Percentiles rank a stretch among this genome's conserved stretches.
These are phyloP conservation scores for Dipus sagitta DNA, from an alignment of 2,797 vertebrate species.

Conservation along the genomic window DNA sequence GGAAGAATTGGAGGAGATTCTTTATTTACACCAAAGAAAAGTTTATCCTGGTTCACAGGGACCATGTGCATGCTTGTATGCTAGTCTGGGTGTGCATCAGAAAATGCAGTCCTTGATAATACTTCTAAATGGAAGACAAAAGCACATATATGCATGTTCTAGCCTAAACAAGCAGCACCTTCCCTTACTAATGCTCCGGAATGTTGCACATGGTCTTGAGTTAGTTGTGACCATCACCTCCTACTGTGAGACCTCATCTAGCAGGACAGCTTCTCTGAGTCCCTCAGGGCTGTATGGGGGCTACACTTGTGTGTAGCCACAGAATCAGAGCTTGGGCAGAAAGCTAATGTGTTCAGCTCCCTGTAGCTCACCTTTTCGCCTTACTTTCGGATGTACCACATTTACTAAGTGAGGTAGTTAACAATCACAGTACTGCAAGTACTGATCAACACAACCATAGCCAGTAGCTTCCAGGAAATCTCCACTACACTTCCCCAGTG, in stretches of 20 bases:
- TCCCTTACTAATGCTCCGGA: neutral
- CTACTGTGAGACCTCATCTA: neutral
- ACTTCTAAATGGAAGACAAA: neutral
- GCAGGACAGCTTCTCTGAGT: neutral
- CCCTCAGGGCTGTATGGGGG: neutral
- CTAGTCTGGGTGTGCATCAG: too few species aligned
- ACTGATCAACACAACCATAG: neutral
- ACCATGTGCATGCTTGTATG: neutral
- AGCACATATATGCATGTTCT: neutral
- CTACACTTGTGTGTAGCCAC: neutral
- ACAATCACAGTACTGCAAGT: neutral
- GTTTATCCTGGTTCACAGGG: neutral
- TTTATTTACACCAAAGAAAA: neutral
- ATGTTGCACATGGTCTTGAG: neutral
- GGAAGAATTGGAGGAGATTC: neutral
- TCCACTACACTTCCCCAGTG: neutral
- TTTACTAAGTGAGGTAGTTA: neutral
- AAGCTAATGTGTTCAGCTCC: neutral
- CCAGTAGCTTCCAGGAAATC: too few species aligned
- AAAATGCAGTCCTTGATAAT: neutral
- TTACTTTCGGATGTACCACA: neutral
- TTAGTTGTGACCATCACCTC: neutral
- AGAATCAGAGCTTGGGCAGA: neutral
- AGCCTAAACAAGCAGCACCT: neutral
- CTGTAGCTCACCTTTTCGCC: neutral